Base-by-base conservation (phyloP, 2,888 invertebrate species). In the Anorthoa munda region DNA sequence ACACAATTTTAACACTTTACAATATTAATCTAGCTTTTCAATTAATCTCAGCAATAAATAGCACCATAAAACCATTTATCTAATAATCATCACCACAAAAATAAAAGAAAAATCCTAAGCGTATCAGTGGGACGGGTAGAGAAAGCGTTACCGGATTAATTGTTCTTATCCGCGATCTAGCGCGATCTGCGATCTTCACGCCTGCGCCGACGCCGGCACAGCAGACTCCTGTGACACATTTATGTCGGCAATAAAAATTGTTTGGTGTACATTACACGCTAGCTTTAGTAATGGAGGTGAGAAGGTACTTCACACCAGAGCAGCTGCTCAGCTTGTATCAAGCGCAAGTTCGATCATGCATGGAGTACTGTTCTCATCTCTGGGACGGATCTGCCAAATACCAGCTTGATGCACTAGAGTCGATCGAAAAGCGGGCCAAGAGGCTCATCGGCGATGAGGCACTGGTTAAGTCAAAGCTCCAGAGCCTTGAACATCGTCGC, bases 61-160 rank as follows among this genome's bases (percentile, higher is more conserved):
- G n/a, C 2, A 17, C 13, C 12, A 39, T 31, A 59, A 72, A 64
- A 59, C 4, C 4, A 59, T 23, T 56, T 31, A 48, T 80, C 0
- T 11, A 64, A 45, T n/a, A 73, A 1, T 48, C 48, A 48, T 46
- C 46, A 78, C 56, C 13, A 74, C 31, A 60, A 75, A 77, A 82
- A 82, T 55, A 69, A 66, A 51, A 79, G 65, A 56, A 75, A 66
- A 69, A 72, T 72, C 51, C 51, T 59, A 67, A 60, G 66, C 64
- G 68, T 70, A 72, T 68, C 81, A 78, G 69, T 75, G 76, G 74
- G 79, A 82, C 82, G 69, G 79, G 83, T 79, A 84, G 93, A 90
- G 95, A 95, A 95, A 95, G 95, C 95, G 95, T 94, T 94, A 92
- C 94, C 83, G 91, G 94, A 93, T 94, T 94, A 95, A 95, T 94